Percentiles rank a stretch among this genome's conserved stretches.
These are phyloP conservation scores for Heliconius sara DNA, from an alignment of 2,888 invertebrate species.

Conservation along the genomic window DNA sequence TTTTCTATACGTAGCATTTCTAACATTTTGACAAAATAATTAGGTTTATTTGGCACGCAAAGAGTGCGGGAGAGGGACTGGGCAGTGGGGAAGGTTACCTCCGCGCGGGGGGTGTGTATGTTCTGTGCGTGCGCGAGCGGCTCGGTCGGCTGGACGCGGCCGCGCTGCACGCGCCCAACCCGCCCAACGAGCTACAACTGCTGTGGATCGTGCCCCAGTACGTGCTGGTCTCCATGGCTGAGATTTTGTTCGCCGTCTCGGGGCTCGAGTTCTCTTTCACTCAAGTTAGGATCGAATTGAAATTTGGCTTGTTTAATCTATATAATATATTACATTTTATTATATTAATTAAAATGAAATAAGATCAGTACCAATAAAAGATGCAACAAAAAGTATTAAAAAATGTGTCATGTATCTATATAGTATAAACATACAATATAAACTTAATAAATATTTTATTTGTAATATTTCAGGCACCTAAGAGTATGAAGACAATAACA, in stretches of 20 bases:
- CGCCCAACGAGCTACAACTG: conserved; percentile 87
- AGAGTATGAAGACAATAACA: conserved; percentile 92
- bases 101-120: conserved; percentile 82
- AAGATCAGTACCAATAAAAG: background rate
- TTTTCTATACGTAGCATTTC: no score
- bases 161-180: conserved; percentile 84
- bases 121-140: conserved; percentile 81
- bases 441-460: background rate
- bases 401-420: no score
- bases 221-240: conserved; percentile 90
- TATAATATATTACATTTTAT: background rate
- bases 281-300: conserved; percentile 66
- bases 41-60: conserved; percentile 61
- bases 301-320: background rate
- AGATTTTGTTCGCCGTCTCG: conserved; percentile 92
- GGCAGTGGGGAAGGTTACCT: conserved; percentile 69
- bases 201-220: conserved; percentile 92
- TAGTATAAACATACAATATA: no score
- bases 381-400: background rate
- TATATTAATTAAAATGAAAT: background rate
- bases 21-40: background rate
- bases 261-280: conserved; percentile 93
- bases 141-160: conserved; percentile 80
- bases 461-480: conserved; percentile 86
- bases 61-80: conserved; percentile 62